Evolutionary conservation across 2,797 vertebrate genomes (phyloP).

Genomic region (Manis crassicaudata): DNA sequence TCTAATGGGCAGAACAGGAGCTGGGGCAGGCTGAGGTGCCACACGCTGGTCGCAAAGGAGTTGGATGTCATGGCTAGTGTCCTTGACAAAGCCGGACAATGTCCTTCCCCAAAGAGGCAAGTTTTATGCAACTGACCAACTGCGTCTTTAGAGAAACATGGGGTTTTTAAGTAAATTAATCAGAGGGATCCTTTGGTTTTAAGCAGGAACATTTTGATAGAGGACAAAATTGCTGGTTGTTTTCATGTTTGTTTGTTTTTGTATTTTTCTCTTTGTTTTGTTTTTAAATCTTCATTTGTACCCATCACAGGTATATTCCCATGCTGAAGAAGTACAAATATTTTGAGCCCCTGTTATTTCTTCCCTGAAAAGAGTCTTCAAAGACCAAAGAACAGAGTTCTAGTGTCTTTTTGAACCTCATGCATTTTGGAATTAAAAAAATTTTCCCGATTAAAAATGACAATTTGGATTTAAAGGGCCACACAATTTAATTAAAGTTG

Average conservation of each 20-base stretch:
- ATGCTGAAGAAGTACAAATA: neutral
- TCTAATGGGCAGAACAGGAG: neutral
- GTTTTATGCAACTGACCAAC: neutral
- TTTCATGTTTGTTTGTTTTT: neutral
- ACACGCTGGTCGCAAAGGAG: neutral
- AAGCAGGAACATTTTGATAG: neutral
- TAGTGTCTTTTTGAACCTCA: slow-evolving; percentile 54
- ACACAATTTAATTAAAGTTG: neutral
- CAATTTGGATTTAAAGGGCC: slow-evolving; percentile 34
- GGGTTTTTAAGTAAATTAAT: neutral
- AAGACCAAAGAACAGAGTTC: slow-evolving; percentile 22
- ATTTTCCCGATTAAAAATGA: slow-evolving; percentile 50
- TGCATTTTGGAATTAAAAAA: slow-evolving; percentile 5
- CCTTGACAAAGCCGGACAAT: neutral
- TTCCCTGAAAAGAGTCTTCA: slow-evolving; percentile 46
- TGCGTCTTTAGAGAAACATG: neutral
- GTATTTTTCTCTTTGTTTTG: too few relatives aligned
- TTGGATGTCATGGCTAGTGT: neutral
- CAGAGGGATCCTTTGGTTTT: neutral
- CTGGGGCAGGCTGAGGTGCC: neutral
- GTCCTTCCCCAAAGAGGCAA: neutral
- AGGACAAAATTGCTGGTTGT: neutral
- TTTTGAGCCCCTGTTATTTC: slow-evolving; percentile 22
- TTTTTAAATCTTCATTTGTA: neutral
- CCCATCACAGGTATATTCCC: neutral